Percentiles rank a stretch among this genome's conserved stretches.
phyloP scores from a whole-genome alignment of 2,888 invertebrate genomes.

The Suillia variegata region DNA sequence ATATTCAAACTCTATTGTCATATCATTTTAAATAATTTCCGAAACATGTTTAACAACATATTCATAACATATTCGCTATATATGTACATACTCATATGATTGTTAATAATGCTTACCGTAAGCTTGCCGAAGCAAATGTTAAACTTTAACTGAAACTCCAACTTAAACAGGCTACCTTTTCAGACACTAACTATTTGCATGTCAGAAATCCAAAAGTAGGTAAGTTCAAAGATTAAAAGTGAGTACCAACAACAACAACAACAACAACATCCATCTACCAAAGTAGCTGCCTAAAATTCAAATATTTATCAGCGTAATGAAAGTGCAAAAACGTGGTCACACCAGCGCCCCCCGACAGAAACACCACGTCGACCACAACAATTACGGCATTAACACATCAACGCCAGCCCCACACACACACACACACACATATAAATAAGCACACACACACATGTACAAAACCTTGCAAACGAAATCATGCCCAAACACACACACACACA shows the following conservation, averaged over 20 bases:
- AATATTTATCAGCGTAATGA: not conserved
- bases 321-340: not conserved
- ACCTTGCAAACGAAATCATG: not conserved
- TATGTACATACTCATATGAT: too few species aligned
- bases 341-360: not conserved
- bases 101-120: too few species aligned
- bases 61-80: too few species aligned
- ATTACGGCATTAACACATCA: constrained; percentile 6
- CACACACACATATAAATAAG: not conserved
- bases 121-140: too few species aligned
- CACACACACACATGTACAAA: not conserved
- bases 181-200: constrained; percentile 18
- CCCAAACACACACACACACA: not conserved
- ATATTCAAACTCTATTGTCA: too few species aligned
- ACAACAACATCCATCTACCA: too few species aligned
- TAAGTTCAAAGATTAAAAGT: constrained; percentile 13
- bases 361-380: not conserved
- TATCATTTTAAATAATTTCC: too few species aligned
- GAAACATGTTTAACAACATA: too few species aligned
- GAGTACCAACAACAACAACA: too few species aligned
- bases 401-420: not conserved
- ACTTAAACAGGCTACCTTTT: too few species aligned
- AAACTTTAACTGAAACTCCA: too few species aligned
- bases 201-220: constrained; percentile 15
- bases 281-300: too few species aligned